phyloP scores from a whole-genome alignment of 2,888 invertebrate species.

The Mayetiola destructor region DNA sequence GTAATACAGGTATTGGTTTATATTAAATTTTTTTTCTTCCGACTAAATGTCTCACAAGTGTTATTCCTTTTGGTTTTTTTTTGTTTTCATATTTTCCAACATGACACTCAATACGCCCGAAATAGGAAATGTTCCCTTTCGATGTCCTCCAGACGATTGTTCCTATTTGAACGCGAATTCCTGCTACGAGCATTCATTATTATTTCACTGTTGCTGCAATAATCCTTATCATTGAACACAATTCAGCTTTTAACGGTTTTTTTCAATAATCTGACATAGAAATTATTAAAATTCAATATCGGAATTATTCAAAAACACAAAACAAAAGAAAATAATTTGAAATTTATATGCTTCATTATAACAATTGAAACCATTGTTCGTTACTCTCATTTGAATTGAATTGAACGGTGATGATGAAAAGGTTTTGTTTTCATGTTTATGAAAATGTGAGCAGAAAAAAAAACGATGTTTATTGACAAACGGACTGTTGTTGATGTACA shows the following conservation, averaged over 20 bases:
- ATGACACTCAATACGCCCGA: background rate
- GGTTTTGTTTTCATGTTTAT: background rate
- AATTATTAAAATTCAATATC: background rate
- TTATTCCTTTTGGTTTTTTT: background rate
- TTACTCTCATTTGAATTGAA: background rate
- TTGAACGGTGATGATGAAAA: background rate
- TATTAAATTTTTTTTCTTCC: slow-evolving; percentile 22
- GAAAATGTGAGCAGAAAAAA: background rate
- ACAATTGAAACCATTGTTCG: background rate
- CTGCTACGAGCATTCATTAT: slow-evolving; percentile 55
- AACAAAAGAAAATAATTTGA: background rate
- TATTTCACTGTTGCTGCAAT: slow-evolving; percentile 58
- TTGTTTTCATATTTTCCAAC: background rate
- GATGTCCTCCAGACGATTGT: slow-evolving; percentile 54
- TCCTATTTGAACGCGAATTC: slow-evolving; percentile 58
- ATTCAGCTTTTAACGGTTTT: background rate
- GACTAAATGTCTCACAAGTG: background rate
- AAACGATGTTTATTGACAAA: background rate
- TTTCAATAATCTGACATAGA: background rate
- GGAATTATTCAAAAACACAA: background rate
- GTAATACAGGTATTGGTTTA: slow-evolving; percentile 34
- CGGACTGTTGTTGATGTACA: background rate
- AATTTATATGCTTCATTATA: background rate
- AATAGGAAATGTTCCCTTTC: slow-evolving; percentile 37
- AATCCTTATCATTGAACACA: slow-evolving; percentile 31